These are phyloP conservation scores for Himalopsyche anomala DNA, from an alignment of 2,888 invertebrate genomes.

Conservation along the genomic window DNA sequence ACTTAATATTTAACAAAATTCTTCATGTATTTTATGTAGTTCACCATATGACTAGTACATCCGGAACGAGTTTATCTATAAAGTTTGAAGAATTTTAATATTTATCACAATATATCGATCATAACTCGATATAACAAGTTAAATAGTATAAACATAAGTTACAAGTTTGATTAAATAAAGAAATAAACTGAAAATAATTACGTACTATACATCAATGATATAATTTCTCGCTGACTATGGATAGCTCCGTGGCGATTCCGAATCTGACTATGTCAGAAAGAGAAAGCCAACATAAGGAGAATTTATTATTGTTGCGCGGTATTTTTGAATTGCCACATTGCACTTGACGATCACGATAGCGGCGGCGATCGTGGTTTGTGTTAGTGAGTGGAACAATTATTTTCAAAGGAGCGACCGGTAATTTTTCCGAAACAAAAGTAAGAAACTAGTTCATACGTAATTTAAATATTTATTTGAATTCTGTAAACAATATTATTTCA, in stretches of 20 bases:
- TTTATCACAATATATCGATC: conserved; percentile 37
- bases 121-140: conserved; percentile 13
- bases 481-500: background rate
- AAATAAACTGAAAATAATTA: conserved; percentile 44
- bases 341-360: background rate
- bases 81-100: conserved; percentile 45
- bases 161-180: conserved; percentile 9
- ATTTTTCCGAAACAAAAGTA: conserved; percentile 17
- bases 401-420: background rate
- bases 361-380: background rate
- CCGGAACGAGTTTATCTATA: conserved; percentile 36
- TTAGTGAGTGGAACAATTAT: conserved; percentile 7
- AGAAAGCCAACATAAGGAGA: conserved; percentile 44
- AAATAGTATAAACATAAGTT: conserved; percentile 3
- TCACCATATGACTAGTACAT: conserved; percentile 43
- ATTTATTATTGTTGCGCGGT: conserved; percentile 58
- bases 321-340: conserved; percentile 51
- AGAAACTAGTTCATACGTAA: background rate
- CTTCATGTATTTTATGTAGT: conserved; percentile 41
- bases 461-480: background rate
- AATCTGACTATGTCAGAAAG: conserved; percentile 47
- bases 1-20: conserved; percentile 6
- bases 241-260: conserved; percentile 46
- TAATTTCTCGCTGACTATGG: conserved; percentile 31
- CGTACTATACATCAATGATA: conserved; percentile 44